Evolutionary conservation across 2,797 vertebrate species (phyloP).

Genomic region (Darevskia nairensis): DNA sequence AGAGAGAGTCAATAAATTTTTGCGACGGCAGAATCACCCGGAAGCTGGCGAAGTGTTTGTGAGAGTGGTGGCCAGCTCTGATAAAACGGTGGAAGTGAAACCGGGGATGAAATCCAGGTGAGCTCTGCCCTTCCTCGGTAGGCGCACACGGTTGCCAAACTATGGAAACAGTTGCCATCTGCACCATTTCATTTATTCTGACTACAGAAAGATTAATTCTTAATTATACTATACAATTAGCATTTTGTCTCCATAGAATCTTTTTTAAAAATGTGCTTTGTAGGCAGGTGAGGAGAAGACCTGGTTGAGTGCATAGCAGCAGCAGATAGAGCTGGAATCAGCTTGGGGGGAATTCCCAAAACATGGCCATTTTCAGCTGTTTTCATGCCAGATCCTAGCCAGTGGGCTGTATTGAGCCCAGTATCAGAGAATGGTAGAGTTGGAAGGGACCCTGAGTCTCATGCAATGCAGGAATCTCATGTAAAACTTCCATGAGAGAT

Average conservation of each 20-base stretch:
- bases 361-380: no score
- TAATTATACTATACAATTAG: not conserved
- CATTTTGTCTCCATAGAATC: no score
- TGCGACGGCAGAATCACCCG: constrained; percentile 96
- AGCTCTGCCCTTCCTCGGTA: constrained; percentile 50
- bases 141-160: not conserved
- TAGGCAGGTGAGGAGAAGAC: not conserved
- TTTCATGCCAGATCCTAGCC: not conserved
- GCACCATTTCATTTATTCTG: not conserved
- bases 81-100: constrained; percentile 98
- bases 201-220: no score
- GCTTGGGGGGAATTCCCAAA: not conserved
- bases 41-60: constrained; percentile 98
- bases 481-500: no score
- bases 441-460: no score
- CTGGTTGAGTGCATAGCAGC: not conserved
- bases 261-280: not conserved
- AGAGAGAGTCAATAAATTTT: constrained; percentile 97
- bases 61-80: constrained; percentile 97
- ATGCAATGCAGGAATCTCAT: no score
- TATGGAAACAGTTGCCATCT: not conserved
- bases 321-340: no score
- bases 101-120: constrained; percentile 99
- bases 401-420: no score
- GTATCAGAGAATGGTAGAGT: not conserved